A percentile compares a stretch with the other conserved stretches of the same genome.
phyloP scores from a whole-genome alignment of 1,140 invertebrate genomes.

The Tetramorium parvispinum region DNA sequence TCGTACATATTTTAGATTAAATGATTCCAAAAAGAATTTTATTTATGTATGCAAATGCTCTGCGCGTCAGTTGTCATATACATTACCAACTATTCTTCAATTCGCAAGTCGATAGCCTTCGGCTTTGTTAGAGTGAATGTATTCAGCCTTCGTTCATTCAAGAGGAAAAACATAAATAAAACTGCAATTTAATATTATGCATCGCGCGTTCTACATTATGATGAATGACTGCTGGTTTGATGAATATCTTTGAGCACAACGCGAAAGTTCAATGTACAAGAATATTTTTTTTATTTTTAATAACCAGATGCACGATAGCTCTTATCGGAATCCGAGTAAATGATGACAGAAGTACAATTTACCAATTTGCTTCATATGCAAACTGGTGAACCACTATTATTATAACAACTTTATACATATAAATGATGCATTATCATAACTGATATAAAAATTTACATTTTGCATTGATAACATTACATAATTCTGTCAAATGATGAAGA shows the following conservation, averaged over 20 bases:
- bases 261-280: slow-evolving; percentile 31
- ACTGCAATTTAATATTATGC: slow-evolving; percentile 34
- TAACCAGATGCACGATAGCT: not conserved
- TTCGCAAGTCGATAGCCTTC: slow-evolving; percentile 39
- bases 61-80: not conserved
- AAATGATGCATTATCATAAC: not conserved
- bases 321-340: not conserved
- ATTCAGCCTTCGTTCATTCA: slow-evolving; percentile 59
- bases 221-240: slow-evolving; percentile 35
- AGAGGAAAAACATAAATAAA: slow-evolving; percentile 62
- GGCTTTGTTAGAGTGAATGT: slow-evolving; percentile 47
- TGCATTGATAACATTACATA: not conserved
- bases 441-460: not conserved
- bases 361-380: not conserved
- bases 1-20: not conserved
- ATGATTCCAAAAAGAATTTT: not conserved
- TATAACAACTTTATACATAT: too few relatives aligned
- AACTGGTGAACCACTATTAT: not conserved
- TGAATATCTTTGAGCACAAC: not conserved
- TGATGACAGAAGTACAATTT: not conserved
- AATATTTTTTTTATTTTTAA: slow-evolving; percentile 10
- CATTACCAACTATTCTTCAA: slow-evolving; percentile 26
- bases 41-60: not conserved
- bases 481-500: not conserved
- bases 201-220: slow-evolving; percentile 48